Evolutionary conservation across 2,113 vertebrate species (phyloP).

Genomic region (Capricornis sumatraensis): DNA sequence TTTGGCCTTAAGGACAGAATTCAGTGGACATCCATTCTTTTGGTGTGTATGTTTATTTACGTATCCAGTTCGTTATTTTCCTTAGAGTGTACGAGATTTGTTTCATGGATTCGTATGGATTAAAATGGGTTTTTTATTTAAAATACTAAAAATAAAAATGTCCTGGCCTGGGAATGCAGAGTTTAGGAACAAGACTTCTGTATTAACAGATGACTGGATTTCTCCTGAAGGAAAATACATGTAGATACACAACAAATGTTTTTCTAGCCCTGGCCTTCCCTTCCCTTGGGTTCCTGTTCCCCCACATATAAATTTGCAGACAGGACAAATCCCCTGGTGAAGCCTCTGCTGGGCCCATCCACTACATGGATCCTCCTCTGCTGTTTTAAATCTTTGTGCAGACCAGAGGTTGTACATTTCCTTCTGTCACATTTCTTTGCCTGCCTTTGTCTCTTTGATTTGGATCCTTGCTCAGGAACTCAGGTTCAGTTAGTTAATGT

Average conservation of each 20-base stretch:
- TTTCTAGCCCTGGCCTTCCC: neutral
- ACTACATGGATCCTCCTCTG: neutral
- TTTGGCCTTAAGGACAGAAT: neutral
- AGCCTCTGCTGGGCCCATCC: neutral
- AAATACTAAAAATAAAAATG: neutral
- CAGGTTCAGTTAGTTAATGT: conserved; percentile 4
- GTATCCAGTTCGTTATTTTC: neutral
- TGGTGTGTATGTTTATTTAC: neutral
- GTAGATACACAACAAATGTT: neutral
- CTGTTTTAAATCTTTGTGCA: neutral
- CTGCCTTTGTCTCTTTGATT: conserved; percentile 20
- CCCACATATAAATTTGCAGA: neutral
- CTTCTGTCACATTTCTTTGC: conserved; percentile 1
- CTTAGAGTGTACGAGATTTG: neutral
- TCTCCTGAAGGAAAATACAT: neutral
- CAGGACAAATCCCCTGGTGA: neutral
- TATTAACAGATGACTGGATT: neutral
- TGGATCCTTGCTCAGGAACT: conserved; percentile 2
- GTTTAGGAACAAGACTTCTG: neutral
- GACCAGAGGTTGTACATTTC: neutral
- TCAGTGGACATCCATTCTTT: neutral
- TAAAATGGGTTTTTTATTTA: neutral
- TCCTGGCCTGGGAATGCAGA: neutral
- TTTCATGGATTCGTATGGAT: neutral
- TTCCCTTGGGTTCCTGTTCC: neutral